These are phyloP conservation scores for Drosophila nigritarsus DNA, from an alignment of 2,888 invertebrate genomes.

Conservation along the genomic window DNA sequence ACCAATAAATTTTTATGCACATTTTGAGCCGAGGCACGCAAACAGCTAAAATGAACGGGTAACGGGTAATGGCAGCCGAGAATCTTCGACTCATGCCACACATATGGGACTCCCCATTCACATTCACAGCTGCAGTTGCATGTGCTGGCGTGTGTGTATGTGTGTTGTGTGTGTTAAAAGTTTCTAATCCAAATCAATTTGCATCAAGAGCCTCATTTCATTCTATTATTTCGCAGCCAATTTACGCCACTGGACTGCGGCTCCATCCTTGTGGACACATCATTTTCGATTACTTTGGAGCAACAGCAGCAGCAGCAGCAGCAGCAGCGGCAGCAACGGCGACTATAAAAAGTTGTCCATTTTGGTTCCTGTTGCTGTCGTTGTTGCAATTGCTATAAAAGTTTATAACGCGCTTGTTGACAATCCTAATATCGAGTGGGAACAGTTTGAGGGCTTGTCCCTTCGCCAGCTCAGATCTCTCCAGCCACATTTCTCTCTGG, in stretches of 20 bases:
- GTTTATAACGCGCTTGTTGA: conserved; percentile 83
- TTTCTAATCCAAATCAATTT: conserved; percentile 84
- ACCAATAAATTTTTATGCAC: conserved; percentile 68
- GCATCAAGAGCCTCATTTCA: conserved; percentile 84
- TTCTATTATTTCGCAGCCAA: conserved; percentile 83
- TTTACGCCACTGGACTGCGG: conserved; percentile 65
- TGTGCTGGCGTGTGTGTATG: conserved; percentile 30
- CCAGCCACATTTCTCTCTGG: conserved; percentile 8
- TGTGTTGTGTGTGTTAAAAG: conserved; percentile 56
- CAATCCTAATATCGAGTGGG: conserved; percentile 75
- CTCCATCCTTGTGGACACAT: conserved; percentile 72
- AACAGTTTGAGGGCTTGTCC: conserved; percentile 26
- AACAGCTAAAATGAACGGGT: conserved; percentile 30
- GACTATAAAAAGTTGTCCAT: conserved; percentile 60
- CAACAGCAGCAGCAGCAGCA: conserved; percentile 9
- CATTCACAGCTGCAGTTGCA: conserved; percentile 3
- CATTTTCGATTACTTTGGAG: conserved; percentile 77
- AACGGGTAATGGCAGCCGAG: conserved; percentile 43
- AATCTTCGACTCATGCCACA: conserved; percentile 34
- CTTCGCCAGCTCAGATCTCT: conserved; percentile 9
- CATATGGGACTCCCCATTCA: conserved; percentile 38
- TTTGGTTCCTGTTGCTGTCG: conserved; percentile 33
- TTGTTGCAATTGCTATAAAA: conserved; percentile 79
- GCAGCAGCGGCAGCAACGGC: conserved; percentile 12
- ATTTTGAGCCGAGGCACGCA: conserved; percentile 49